phyloP scores from a whole-genome alignment of 2,797 vertebrate species.

The Crax fasciolata region DNA sequence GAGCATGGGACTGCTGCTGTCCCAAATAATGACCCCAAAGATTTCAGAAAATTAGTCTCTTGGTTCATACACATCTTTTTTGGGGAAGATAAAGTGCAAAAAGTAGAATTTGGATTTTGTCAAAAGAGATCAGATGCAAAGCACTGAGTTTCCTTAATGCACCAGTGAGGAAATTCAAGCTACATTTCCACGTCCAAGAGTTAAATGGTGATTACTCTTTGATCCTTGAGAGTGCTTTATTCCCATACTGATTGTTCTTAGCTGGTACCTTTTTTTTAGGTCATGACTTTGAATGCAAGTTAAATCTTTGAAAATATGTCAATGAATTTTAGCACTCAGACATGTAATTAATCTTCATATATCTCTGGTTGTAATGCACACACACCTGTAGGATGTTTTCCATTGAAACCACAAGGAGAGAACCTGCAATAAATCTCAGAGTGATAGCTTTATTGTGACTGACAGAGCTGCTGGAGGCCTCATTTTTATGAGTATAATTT shows the following conservation, averaged over 20 bases:
- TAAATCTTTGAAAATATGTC: conserved; percentile 78
- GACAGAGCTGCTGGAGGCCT: conserved; percentile 79
- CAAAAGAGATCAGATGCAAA: neutral
- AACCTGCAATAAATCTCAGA: conserved; percentile 81
- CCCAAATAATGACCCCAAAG: neutral
- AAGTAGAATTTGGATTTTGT: neutral
- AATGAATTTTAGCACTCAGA: conserved; percentile 68
- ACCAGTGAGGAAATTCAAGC: neutral
- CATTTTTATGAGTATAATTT: conserved; percentile 82
- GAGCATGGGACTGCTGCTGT: neutral
- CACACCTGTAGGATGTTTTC: conserved; percentile 83
- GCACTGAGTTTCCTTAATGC: neutral
- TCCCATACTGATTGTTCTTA: conserved; percentile 23
- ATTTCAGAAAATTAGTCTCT: neutral
- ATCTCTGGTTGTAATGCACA: conserved; percentile 75
- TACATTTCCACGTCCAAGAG: neutral
- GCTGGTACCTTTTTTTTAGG: neutral
- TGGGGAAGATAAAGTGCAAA: neutral
- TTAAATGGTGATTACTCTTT: neutral
- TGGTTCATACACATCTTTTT: neutral
- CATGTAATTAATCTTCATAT: conserved; percentile 82
- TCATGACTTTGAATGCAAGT: conserved; percentile 64
- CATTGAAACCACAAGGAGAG: conserved; percentile 74
- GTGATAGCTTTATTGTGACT: conserved; percentile 80
- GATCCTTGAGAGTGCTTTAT: conserved; percentile 15